A percentile compares a stretch with the other conserved stretches of the same genome.
phyloP scores from a whole-genome alignment of 2,113 vertebrate species.

The Danionella cerebrum region DNA sequence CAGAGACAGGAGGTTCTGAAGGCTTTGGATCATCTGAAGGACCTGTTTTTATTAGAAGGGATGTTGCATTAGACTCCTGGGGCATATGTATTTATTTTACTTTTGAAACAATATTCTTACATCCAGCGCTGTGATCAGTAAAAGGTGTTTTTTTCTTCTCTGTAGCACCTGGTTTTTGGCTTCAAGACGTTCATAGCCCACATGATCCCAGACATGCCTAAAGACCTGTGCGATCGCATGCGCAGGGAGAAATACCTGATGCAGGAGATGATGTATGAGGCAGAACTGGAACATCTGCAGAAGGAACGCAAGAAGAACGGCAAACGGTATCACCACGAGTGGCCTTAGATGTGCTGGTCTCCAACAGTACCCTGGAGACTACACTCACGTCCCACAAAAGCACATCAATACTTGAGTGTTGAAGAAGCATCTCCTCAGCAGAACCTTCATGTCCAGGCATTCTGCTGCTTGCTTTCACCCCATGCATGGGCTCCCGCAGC shows the following conservation, averaged over 20 bases:
- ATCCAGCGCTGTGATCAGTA: too few species aligned
- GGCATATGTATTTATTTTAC: too few species aligned
- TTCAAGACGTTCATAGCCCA: slow-evolving; percentile 96
- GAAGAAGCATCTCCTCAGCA: not conserved
- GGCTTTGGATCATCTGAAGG: too few species aligned
- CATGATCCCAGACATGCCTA: slow-evolving; percentile 94
- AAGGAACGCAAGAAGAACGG: slow-evolving; percentile 89
- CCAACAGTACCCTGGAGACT: not conserved
- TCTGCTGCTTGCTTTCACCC: slow-evolving; percentile 42
- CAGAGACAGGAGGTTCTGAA: too few species aligned
- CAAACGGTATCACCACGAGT: slow-evolving; percentile 91
- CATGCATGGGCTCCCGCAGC: slow-evolving; percentile 29
- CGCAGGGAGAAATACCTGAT: slow-evolving; percentile 93
- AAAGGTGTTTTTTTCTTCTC: not conserved
- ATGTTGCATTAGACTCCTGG: too few species aligned
- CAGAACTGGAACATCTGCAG: slow-evolving; percentile 91
- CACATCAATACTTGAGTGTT: not conserved
- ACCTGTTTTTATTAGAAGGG: too few species aligned
- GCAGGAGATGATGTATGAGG: slow-evolving; percentile 98
- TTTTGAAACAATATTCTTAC: too few species aligned
- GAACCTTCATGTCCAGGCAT: slow-evolving; percentile 30
- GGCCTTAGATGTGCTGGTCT: slow-evolving; percentile 75
- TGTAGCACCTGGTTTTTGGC: slow-evolving; percentile 90
- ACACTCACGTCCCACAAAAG: not conserved
- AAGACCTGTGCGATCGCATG: slow-evolving; percentile 92